A percentile compares a stretch with the other conserved stretches of the same genome.
Conservation (phyloP, 2,113 vertebrate genomes). For the Zootoca vivipara region DNA sequence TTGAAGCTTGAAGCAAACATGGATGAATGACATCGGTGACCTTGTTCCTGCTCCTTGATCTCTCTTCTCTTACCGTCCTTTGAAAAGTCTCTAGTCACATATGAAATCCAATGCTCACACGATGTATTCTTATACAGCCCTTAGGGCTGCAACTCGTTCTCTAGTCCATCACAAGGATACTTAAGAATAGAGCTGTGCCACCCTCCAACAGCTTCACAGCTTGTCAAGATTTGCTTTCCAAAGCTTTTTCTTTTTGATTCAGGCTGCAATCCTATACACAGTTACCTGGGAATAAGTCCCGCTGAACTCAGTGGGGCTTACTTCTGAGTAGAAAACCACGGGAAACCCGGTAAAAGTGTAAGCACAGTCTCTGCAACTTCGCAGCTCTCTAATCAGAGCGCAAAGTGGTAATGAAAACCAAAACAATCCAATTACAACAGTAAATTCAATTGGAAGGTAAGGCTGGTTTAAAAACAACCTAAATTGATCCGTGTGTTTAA, state of each 20-base stretch:
- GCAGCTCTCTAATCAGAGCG: constrained; percentile 26
- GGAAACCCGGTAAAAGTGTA: too few relatives aligned
- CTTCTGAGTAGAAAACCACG: too few relatives aligned
- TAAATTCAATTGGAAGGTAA: not conserved
- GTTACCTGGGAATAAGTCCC: too few relatives aligned
- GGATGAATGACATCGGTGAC: not conserved
- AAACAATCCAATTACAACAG: constrained; percentile 26
- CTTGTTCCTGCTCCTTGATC: not conserved
- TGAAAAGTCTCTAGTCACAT: constrained; percentile 28
- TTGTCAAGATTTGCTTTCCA: constrained; percentile 13
- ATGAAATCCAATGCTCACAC: constrained; percentile 47
- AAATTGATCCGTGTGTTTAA: not conserved
- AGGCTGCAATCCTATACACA: too few relatives aligned
- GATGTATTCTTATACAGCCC: constrained; percentile 38
- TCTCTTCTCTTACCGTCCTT: not conserved
- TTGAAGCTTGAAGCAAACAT: not conserved
- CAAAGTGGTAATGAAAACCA: constrained; percentile 39
- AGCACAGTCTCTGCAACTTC: constrained; percentile 37
- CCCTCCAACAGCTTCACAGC: constrained; percentile 26
- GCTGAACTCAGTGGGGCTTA: too few relatives aligned
- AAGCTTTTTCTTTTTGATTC: constrained; percentile 50
- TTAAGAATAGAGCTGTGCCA: constrained; percentile 49
- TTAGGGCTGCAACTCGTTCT: constrained; percentile 42
- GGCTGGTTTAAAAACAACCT: not conserved
- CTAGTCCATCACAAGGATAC: constrained; percentile 46